A percentile compares a stretch with the other conserved stretches of the same genome.
phyloP scores from a whole-genome alignment of 92 coral and sea anemone species.

The Virgularia gustaviana region DNA sequence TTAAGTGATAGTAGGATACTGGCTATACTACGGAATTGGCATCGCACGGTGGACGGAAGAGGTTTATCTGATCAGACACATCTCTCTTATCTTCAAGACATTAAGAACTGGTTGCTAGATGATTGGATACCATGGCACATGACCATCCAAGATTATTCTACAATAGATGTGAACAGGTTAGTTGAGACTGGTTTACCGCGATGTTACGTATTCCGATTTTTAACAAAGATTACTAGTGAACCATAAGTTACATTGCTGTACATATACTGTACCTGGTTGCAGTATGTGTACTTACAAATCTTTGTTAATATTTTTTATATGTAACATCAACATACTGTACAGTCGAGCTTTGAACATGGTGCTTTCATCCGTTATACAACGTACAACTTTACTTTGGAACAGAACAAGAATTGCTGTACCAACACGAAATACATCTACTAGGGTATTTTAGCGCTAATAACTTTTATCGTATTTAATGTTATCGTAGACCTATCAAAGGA shows the following conservation, averaged over 20 bases:
- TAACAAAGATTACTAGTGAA: slow-evolving; percentile 22
- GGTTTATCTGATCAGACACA: slow-evolving; percentile 50
- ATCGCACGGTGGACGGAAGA: slow-evolving; percentile 70
- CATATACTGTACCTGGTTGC: slow-evolving; percentile 19
- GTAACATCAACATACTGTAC: slow-evolving; percentile 19
- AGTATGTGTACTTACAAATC: slow-evolving; percentile 19
- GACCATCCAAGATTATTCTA: slow-evolving; percentile 35
- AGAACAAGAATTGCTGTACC: slow-evolving; percentile 19
- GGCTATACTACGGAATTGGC: slow-evolving; percentile 62
- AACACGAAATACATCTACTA: slow-evolving; percentile 17
- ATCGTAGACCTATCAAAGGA: slow-evolving; percentile 56
- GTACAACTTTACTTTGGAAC: slow-evolving; percentile 20
- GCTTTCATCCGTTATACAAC: slow-evolving; percentile 9
- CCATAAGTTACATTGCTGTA: slow-evolving; percentile 20
- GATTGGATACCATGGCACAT: slow-evolving; percentile 69
- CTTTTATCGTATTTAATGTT: slow-evolving; percentile 21
- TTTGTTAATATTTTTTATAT: slow-evolving; percentile 7
- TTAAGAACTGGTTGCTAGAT: slow-evolving; percentile 57
- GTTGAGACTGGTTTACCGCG: slow-evolving; percentile 21
- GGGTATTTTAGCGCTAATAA: slow-evolving; percentile 8
- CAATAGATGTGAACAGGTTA: slow-evolving; percentile 67
- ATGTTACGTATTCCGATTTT: slow-evolving; percentile 19
- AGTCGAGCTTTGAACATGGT: slow-evolving; percentile 17
- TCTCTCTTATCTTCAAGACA: slow-evolving; percentile 33
- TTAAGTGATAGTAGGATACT: slow-evolving; percentile 39